These are phyloP conservation scores for Murina feae DNA, from an alignment of 2,113 vertebrate genomes.

Conservation along the genomic window DNA sequence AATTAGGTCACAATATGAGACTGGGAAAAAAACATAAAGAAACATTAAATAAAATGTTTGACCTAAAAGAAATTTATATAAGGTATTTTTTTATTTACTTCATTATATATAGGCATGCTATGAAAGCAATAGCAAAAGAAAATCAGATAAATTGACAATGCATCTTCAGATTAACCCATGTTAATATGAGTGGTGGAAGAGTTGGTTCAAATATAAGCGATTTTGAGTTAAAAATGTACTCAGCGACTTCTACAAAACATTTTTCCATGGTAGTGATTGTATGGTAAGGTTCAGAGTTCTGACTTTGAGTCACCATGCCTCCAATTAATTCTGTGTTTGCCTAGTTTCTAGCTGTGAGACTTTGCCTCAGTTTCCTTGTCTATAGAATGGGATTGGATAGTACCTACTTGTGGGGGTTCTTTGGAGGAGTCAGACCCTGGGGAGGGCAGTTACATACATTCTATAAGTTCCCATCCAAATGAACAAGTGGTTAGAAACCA, in stretches of 20 bases:
- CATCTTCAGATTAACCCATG: neutral
- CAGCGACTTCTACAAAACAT: neutral
- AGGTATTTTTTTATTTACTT: neutral
- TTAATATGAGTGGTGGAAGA: neutral
- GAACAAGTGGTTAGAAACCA: neutral
- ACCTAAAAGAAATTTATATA: conserved; percentile 34
- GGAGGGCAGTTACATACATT: neutral
- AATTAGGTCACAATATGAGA: conserved; percentile 59
- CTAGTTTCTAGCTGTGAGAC: neutral
- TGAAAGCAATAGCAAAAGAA: conserved; percentile 9
- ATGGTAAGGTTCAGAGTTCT: neutral
- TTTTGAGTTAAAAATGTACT: neutral
- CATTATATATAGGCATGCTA: neutral
- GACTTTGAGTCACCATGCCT: neutral
- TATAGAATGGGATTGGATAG: neutral
- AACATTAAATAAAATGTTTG: conserved; percentile 33
- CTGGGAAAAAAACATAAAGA: neutral
- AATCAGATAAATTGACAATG: neutral
- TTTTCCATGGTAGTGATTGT: neutral
- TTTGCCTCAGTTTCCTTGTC: neutral
- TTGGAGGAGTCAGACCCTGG: fast-evolving
- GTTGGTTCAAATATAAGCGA: neutral
- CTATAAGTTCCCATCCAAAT: neutral
- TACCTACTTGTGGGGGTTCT: neutral
- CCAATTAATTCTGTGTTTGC: neutral